Evolutionary conservation across 2,888 invertebrate species (phyloP).

Genomic region (Eupithecia centaureata): DNA sequence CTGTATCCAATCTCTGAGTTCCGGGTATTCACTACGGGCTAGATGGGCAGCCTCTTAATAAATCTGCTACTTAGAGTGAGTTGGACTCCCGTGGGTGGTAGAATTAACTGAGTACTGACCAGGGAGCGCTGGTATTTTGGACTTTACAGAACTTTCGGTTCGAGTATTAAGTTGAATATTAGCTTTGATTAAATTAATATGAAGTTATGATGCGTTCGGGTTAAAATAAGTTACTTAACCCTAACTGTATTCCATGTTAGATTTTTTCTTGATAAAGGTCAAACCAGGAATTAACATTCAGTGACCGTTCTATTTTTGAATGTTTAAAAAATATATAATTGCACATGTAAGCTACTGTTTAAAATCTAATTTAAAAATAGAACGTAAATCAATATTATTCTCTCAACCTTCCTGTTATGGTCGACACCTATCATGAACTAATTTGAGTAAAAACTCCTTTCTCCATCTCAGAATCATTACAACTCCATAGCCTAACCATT

Average conservation of each 20-base stretch:
- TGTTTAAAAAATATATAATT: neutral
- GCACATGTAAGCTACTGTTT: neutral
- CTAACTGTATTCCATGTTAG: neutral
- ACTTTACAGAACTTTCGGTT: conserved; percentile 16
- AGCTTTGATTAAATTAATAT: neutral
- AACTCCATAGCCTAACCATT: neutral
- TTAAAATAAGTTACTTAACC: neutral
- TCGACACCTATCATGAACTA: neutral
- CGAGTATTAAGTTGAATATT: neutral
- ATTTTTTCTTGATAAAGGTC: neutral
- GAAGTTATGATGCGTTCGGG: neutral
- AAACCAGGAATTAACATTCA: neutral
- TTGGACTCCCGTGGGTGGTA: conserved; percentile 75
- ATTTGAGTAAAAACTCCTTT: neutral
- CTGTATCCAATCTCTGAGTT: neutral
- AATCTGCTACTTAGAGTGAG: conserved; percentile 77
- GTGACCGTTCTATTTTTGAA: neutral
- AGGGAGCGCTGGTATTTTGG: conserved; percentile 51
- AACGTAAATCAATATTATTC: neutral
- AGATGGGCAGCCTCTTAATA: conserved; percentile 72
- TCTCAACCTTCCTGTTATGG: neutral
- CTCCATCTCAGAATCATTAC: neutral
- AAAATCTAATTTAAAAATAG: neutral
- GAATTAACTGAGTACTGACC: conserved; percentile 78
- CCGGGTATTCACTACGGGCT: conserved; percentile 15